A percentile compares a stretch with the other conserved stretches of the same genome.
Evolutionary conservation across 2,113 vertebrate genomes (phyloP).

Genomic region (Seriola aureovittata): DNA sequence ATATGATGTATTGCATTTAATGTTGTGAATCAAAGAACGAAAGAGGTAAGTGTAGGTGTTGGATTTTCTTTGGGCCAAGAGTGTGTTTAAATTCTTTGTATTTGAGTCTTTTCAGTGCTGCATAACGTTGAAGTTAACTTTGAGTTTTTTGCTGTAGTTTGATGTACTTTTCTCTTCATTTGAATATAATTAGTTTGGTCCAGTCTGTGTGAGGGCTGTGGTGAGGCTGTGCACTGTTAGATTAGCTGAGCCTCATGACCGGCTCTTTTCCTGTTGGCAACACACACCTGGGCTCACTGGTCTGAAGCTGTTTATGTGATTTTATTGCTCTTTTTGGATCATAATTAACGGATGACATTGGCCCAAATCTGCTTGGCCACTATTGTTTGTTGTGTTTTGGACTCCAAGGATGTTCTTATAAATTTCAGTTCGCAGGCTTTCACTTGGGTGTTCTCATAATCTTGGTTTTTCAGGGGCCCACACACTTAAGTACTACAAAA

Average conservation of each 20-base stretch:
- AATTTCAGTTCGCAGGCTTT: not conserved
- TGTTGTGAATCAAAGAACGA: not conserved
- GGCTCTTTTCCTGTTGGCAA: not conserved
- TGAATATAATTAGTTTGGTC: not conserved
- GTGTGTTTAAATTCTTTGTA: not conserved
- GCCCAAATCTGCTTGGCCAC: not conserved
- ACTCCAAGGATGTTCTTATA: not conserved
- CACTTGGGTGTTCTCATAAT: not conserved
- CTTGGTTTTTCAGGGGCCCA: not conserved
- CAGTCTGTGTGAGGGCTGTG: not conserved
- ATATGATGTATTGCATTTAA: not conserved
- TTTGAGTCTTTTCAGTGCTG: not conserved
- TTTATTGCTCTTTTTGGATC: not conserved
- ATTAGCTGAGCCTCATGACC: not conserved
- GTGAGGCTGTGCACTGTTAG: not conserved
- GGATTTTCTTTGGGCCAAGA: not conserved
- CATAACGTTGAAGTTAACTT: not conserved
- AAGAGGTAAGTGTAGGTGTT: not conserved
- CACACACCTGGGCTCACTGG: not conserved
- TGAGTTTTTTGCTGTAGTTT: not conserved
- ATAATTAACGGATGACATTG: not conserved
- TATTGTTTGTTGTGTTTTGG: slow-evolving; percentile 2
- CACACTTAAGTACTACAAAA: not conserved
- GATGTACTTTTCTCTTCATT: not conserved
- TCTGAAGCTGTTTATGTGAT: not conserved